These are phyloP conservation scores for Pionites leucogaster DNA, from an alignment of 2,113 vertebrate genomes.

Conservation along the genomic window DNA sequence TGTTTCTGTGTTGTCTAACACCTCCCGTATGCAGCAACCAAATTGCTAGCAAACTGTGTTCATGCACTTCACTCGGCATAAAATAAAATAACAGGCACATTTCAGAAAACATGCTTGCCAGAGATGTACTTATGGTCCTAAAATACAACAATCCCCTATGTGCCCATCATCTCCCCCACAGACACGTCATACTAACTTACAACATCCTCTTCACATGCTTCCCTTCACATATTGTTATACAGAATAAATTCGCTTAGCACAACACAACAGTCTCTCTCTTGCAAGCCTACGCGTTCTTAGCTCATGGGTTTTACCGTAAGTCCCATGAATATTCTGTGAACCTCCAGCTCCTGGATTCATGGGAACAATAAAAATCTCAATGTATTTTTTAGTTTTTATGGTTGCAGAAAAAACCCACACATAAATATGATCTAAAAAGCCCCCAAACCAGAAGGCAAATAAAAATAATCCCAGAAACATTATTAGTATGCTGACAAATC, in stretches of 20 bases:
- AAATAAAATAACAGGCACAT: not conserved
- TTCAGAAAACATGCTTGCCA: not conserved
- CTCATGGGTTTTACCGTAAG: not conserved
- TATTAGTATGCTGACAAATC: conserved; percentile 14
- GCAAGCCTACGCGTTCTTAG: not conserved
- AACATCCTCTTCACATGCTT: not conserved
- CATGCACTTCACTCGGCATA: not conserved
- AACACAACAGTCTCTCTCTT: not conserved
- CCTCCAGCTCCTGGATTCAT: conserved; percentile 18
- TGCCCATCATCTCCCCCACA: not conserved
- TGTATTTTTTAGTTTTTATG: conserved; percentile 37
- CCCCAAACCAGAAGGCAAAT: conserved; percentile 46
- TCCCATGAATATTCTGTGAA: conserved; percentile 52
- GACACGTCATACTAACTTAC: not conserved
- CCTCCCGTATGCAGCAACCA: not conserved
- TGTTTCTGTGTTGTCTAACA: not conserved
- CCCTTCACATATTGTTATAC: not conserved
- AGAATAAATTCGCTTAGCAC: not conserved
- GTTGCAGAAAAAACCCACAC: not conserved
- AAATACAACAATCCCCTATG: not conserved
- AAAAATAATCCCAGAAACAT: conserved; percentile 51
- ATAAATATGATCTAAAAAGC: conserved; percentile 32
- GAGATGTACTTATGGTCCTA: not conserved
- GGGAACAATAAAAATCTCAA: conserved; percentile 48
- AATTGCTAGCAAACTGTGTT: not conserved